Evolutionary conservation across 1,140 invertebrate species (phyloP).

Genomic region (Episyrphus balteatus): DNA sequence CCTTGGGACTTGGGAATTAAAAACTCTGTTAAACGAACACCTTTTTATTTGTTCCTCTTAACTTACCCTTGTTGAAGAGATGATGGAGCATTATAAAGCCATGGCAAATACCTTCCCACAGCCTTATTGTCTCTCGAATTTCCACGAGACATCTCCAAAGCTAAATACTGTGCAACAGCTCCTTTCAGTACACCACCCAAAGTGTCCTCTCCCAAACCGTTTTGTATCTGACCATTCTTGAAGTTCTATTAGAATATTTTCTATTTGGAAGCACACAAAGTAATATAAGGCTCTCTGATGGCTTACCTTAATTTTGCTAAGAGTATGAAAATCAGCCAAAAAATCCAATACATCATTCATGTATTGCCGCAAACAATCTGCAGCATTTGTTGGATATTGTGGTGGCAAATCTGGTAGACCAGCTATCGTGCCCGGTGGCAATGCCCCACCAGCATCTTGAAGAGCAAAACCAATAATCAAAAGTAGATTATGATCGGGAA

Average conservation of each 20-base stretch:
- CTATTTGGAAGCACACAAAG: neutral
- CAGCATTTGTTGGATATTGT: constrained; percentile 68
- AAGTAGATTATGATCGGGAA: constrained; percentile 90
- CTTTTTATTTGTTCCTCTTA: neutral
- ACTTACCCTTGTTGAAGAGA: constrained; percentile 64
- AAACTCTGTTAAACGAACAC: neutral
- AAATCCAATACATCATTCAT: constrained; percentile 92
- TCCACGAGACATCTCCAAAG: constrained; percentile 81
- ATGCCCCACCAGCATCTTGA: constrained; percentile 53
- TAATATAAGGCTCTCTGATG: neutral
- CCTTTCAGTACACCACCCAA: constrained; percentile 91
- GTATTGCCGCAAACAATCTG: constrained; percentile 86
- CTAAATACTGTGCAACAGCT: constrained; percentile 87
- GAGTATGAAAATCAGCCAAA: constrained; percentile 88
- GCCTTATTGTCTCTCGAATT: constrained; percentile 77
- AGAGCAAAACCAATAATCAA: constrained; percentile 80
- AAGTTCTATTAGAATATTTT: constrained; percentile 52
- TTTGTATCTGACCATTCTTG: constrained; percentile 57
- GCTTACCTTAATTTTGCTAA: constrained; percentile 89
- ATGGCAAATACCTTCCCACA: constrained; percentile 75
- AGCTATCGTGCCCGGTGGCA: constrained; percentile 42
- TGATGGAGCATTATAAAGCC: constrained; percentile 80
- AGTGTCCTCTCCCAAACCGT: constrained; percentile 87
- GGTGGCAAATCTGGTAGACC: constrained; percentile 41
- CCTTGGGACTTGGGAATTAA: constrained; percentile 59